Evolutionary conservation across 2,888 invertebrate species (phyloP).

Genomic region (Thecophora atra): DNA sequence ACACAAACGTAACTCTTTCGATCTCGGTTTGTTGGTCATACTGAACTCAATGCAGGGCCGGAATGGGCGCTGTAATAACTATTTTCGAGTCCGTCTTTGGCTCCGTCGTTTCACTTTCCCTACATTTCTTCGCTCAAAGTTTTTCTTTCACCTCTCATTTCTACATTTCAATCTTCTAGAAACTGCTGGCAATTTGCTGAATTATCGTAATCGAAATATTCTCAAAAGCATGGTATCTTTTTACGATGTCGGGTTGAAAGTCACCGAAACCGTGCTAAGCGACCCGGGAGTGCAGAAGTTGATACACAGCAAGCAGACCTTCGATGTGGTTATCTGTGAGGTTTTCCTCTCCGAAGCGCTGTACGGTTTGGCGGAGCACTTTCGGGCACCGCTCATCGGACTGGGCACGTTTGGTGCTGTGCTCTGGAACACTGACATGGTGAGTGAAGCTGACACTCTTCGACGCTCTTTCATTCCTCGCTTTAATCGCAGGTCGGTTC

Average conservation of each 20-base stretch:
- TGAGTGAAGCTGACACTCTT: background rate
- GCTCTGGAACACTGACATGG: conserved; percentile 48
- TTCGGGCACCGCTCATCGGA: conserved; percentile 59
- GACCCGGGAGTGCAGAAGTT: conserved; percentile 48
- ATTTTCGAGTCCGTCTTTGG: background rate
- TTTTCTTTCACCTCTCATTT: background rate
- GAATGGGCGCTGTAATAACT: too few species aligned
- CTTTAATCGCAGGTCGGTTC: conserved; percentile 47
- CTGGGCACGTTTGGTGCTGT: conserved; percentile 57
- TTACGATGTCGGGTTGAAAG: conserved; percentile 52
- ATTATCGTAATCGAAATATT: conserved; percentile 16
- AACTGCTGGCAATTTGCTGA: conserved; percentile 1
- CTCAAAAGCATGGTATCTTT: conserved; percentile 41
- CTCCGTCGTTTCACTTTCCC: background rate
- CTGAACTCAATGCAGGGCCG: too few species aligned
- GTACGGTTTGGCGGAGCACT: conserved; percentile 59
- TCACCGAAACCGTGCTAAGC: conserved; percentile 49
- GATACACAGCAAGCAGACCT: conserved; percentile 58
- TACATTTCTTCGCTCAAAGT: too few species aligned
- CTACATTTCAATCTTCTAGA: conserved; percentile 32
- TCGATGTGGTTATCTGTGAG: conserved; percentile 64
- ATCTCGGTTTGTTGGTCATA: too few species aligned
- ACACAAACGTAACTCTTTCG: too few species aligned
- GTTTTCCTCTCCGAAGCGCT: conserved; percentile 64
- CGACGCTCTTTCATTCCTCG: background rate